A percentile compares a stretch with the other conserved stretches of the same genome.
phyloP scores from a whole-genome alignment of 1,140 invertebrate species.

The Pseudomyrmex cubaensis region DNA sequence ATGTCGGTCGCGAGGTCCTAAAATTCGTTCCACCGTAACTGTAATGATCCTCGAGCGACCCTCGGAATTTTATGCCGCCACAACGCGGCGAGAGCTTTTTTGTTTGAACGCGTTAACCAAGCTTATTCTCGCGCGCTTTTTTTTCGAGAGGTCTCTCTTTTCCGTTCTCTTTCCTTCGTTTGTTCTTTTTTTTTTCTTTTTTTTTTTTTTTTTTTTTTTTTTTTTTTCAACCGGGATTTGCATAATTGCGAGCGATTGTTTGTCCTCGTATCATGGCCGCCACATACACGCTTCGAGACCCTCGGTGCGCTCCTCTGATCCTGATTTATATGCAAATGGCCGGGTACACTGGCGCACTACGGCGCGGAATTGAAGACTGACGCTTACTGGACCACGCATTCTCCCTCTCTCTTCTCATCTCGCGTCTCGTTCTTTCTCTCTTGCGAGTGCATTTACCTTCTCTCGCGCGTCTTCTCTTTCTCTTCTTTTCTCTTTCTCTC shows the following conservation, averaged over 20 bases:
- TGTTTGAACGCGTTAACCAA: conserved; percentile 28
- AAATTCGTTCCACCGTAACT: conserved; percentile 32
- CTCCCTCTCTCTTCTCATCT: conserved; percentile 25
- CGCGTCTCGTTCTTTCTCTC: background rate
- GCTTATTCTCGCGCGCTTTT: background rate
- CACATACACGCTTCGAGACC: conserved; percentile 77
- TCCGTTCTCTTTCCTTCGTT: conserved; percentile 65
- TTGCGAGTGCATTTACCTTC: too few species aligned
- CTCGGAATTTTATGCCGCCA: conserved; percentile 15
- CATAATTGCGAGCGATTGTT: conserved; percentile 84
- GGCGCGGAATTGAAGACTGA: conserved; percentile 77
- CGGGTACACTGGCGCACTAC: conserved; percentile 72
- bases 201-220: conserved; percentile 59
- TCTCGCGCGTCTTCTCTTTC: background rate
- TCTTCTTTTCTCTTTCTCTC: background rate
- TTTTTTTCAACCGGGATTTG: conserved; percentile 77
- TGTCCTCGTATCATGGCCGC: conserved; percentile 80
- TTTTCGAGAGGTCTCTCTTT: too few species aligned
- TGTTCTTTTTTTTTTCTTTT: background rate
- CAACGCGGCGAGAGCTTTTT: background rate
- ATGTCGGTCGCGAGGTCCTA: conserved; percentile 11
- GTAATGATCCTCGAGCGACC: conserved; percentile 12
- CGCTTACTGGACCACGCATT: conserved; percentile 76
- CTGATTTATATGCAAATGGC: conserved; percentile 83
- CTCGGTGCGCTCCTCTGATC: conserved; percentile 77